Conservation (phyloP, 2,113 vertebrate species). For the Corvus moneduloides region DNA sequence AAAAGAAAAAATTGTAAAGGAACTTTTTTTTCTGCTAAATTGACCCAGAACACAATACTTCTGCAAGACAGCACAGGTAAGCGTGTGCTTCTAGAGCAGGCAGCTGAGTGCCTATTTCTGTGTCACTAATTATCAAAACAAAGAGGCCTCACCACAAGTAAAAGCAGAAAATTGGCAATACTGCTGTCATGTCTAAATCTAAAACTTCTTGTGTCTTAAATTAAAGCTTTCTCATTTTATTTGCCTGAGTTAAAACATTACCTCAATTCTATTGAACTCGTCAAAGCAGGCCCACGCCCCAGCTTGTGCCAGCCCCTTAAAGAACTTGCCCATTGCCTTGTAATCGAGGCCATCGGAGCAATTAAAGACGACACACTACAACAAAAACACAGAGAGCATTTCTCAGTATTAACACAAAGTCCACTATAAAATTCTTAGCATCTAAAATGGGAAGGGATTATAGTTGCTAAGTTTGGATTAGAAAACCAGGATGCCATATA, state of each 20-base stretch:
- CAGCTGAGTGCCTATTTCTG: not conserved
- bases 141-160: not conserved
- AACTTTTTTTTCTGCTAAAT: not conserved
- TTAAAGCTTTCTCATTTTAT: not conserved
- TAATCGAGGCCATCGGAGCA: slow-evolving; percentile 94
- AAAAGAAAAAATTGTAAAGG: not conserved
- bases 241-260: slow-evolving; percentile 48
- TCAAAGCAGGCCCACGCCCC: slow-evolving; percentile 97
- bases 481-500: not conserved
- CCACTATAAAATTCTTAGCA: not conserved
- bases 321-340: slow-evolving; percentile 97
- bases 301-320: slow-evolving; percentile 91
- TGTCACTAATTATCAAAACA: not conserved
- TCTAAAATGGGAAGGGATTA: not conserved
- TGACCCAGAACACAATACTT: not conserved
- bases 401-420: not conserved
- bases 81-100: not conserved
- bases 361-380: slow-evolving; percentile 94
- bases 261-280: slow-evolving; percentile 95
- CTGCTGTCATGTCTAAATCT: not conserved
- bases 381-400: not conserved
- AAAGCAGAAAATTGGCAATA: not conserved
- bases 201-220: not conserved
- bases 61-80: not conserved
- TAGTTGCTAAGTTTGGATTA: not conserved